Percentiles rank a stretch among this genome's conserved stretches.
Conservation (phyloP, 1,140 invertebrate species). For the Thalassaphorura encarpata region DNA sequence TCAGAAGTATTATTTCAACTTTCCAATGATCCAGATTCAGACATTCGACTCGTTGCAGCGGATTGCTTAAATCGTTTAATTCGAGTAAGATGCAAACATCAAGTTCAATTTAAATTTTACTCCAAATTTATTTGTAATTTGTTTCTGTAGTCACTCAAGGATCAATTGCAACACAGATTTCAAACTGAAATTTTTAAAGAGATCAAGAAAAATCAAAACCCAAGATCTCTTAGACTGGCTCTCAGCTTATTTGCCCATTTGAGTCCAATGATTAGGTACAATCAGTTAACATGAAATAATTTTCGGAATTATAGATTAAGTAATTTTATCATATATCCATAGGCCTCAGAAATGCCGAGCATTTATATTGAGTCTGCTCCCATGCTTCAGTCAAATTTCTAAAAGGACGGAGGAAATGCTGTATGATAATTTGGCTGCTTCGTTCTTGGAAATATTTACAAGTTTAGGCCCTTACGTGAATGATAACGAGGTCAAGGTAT, state of each 20-base stretch:
- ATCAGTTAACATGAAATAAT: background rate
- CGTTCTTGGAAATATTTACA: conserved; percentile 57
- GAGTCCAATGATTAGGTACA: conserved; percentile 44
- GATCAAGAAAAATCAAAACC: conserved; percentile 63
- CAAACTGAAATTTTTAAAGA: conserved; percentile 70
- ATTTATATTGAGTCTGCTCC: conserved; percentile 61
- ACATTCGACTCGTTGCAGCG: conserved; percentile 64
- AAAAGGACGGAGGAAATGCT: conserved; percentile 58
- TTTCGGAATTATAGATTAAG: background rate
- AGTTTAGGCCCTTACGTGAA: conserved; percentile 59
- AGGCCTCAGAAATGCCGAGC: conserved; percentile 63
- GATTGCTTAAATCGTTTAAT: conserved; percentile 70
- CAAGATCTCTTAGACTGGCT: conserved; percentile 56
- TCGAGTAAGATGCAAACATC: conserved; percentile 43
- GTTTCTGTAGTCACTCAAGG: conserved; percentile 18
- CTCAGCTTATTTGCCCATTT: conserved; percentile 63
- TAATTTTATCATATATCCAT: background rate
- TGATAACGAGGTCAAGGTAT: conserved; percentile 61
- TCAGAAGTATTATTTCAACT: conserved; percentile 59
- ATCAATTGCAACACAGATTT: conserved; percentile 42
- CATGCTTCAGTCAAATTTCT: conserved; percentile 55
- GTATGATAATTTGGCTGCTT: conserved; percentile 57
- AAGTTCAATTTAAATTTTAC: background rate
- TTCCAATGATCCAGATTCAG: conserved; percentile 65
- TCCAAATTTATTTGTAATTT: background rate